Base-by-base conservation (phyloP, 92 coral and sea anemone genomes). In the Pocillopora meandrina region DNA sequence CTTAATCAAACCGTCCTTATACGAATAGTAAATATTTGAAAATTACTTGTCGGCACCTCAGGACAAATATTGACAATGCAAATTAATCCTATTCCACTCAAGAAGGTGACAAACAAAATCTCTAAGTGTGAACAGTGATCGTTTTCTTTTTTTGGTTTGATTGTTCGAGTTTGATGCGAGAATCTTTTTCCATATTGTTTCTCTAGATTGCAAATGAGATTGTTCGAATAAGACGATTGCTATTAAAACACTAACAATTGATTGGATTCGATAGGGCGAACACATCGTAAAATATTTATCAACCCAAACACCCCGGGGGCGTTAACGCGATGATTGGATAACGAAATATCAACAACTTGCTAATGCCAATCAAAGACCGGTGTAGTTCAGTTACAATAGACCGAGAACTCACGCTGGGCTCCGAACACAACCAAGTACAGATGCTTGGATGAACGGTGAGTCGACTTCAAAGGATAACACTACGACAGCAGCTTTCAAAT, bases 281-380 rank as follows among this genome's bases (percentile, higher is more conserved):
- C 86, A 79, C 84, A 93, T 91, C 90, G 95, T 94, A 84, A 94
- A 94, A 94, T 94, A 94, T 94, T 94, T 94, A 94, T 94, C 93
- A 86, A 78, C 81, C 87, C 82, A 85, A 82, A 87, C 70, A 75
- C 90, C 98, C 98, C 90, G 98, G 95, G 84, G 98, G 98, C 98
- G 64, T 71, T 85, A 57, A 68, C 69, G 86, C 86, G 83, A 82
- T 92, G 98, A 94, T 94, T 94, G 98, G 98, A 84, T 89, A 88
- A 88, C 74, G 86, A 90, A 92, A 82, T 94, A 92, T 94, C 98
- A 94, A 94, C 92, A 94, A 91, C 82, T 81, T 61, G 83, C 90
- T 90, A 92, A 92, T 94, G 98, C 95, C 98, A 94, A 94, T 94
- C 98, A 94, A 94, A 92, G 72, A 76, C 89, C 89, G 79, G 89